These are phyloP conservation scores for Rhabdomys dilectus DNA, from an alignment of 2,113 vertebrate genomes.

Conservation along the genomic window DNA sequence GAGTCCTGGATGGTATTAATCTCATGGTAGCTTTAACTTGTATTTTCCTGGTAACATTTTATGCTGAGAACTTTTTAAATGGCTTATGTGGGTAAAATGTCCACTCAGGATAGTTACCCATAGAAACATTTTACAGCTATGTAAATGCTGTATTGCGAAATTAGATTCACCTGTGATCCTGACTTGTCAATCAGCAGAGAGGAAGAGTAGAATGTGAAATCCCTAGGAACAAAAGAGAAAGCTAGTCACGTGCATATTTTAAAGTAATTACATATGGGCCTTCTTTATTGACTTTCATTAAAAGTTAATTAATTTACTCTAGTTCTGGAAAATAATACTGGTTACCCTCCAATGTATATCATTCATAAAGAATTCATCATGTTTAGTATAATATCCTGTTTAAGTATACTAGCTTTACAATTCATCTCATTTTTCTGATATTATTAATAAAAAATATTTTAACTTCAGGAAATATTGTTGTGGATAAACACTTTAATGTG, in stretches of 20 bases:
- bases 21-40: neutral
- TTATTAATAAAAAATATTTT: neutral
- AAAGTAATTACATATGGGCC: slow-evolving; percentile 20
- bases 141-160: neutral
- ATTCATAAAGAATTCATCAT: slow-evolving; percentile 45
- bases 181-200: neutral
- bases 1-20: neutral
- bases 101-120: neutral
- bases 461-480: neutral
- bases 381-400: neutral
- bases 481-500: neutral
- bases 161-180: neutral
- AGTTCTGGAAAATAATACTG: slow-evolving; percentile 20
- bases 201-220: neutral
- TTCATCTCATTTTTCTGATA: neutral
- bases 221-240: neutral
- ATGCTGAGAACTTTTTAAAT: neutral
- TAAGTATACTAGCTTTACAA: slow-evolving; percentile 7
- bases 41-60: neutral
- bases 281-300: slow-evolving; percentile 25
- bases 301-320: slow-evolving; percentile 42
- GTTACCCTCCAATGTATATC: neutral
- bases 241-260: neutral
- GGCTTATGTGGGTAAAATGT: neutral
- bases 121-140: neutral